Conservation (phyloP, 2,797 vertebrate genomes). For the Acipenser oxyrinchus region DNA sequence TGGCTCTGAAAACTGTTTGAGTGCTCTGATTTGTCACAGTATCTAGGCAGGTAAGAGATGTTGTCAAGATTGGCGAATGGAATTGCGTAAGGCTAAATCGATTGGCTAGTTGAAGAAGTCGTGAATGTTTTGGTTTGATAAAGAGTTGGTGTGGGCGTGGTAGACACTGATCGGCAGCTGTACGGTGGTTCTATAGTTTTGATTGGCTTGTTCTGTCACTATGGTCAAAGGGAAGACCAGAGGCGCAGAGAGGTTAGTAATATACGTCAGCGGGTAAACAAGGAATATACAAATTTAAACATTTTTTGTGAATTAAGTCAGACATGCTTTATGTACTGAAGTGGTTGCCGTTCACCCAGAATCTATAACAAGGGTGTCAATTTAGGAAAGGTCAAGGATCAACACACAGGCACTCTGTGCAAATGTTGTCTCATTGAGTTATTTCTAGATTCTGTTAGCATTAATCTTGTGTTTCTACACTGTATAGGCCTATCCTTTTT, state of each 20-base stretch:
- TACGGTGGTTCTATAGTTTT: neutral
- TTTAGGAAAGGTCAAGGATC: too few relatives aligned
- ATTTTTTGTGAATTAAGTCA: too few relatives aligned
- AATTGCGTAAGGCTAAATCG: conserved; percentile 13
- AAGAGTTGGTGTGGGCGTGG: conserved; percentile 23
- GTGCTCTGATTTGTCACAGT: conserved; percentile 32
- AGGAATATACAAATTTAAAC: neutral
- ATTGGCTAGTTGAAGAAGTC: conserved; percentile 34
- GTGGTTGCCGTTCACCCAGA: too few relatives aligned
- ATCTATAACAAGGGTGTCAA: too few relatives aligned
- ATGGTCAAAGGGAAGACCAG: conserved; percentile 19
- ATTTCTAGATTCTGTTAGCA: too few relatives aligned
- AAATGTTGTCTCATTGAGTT: too few relatives aligned
- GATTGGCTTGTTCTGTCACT: conserved; percentile 21
- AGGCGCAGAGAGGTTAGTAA: conserved; percentile 2
- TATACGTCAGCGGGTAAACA: conserved; percentile 8
- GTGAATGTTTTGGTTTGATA: conserved; percentile 22
- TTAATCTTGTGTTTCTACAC: too few relatives aligned
- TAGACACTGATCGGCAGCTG: neutral
- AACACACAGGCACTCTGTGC: too few relatives aligned
- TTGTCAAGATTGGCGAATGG: conserved; percentile 2
- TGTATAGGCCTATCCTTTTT: too few relatives aligned
- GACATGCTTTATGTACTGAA: too few relatives aligned
- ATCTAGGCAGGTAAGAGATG: conserved; percentile 33
- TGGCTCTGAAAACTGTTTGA: conserved; percentile 20